These are phyloP conservation scores for Ictidomys tridecemlineatus DNA, from an alignment of 2,113 vertebrate genomes.

Conservation along the genomic window DNA sequence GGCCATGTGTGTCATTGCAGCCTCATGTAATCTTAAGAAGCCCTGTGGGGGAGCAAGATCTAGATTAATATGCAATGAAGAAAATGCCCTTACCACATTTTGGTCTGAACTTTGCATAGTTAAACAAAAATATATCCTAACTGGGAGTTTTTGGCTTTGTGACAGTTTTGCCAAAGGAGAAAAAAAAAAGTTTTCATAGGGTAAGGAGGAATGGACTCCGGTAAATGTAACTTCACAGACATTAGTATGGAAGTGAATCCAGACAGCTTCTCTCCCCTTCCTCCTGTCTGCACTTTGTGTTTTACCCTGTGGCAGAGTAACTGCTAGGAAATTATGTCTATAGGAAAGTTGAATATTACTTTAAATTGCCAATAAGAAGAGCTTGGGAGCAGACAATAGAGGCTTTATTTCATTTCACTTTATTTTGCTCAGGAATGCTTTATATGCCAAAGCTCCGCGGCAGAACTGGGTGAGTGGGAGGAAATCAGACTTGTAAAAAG, in stretches of 20 bases:
- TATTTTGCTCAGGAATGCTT: conserved; percentile 69
- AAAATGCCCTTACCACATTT: conserved; percentile 77
- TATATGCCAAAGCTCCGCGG: conserved; percentile 53
- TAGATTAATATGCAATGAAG: conserved; percentile 70
- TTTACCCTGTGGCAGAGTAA: conserved; percentile 69
- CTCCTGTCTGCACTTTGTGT: conserved; percentile 35
- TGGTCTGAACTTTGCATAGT: conserved; percentile 78
- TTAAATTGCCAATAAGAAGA: conserved; percentile 74
- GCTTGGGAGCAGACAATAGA: conserved; percentile 76
- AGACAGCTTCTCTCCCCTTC: conserved; percentile 37
- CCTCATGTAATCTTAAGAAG: not conserved
- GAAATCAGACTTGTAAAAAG: conserved; percentile 69
- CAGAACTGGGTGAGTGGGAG: not conserved
- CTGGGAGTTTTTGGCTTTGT: conserved; percentile 71
- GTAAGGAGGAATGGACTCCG: not conserved
- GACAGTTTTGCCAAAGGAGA: conserved; percentile 52
- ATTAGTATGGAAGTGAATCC: not conserved
- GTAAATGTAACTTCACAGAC: conserved; percentile 24
- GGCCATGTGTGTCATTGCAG: not conserved
- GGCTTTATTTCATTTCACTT: conserved; percentile 68
- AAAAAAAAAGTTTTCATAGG: not conserved
- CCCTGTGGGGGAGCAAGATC: not conserved
- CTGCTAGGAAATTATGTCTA: conserved; percentile 51
- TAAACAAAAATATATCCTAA: conserved; percentile 66
- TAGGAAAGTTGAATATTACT: conserved; percentile 54